phyloP scores from a whole-genome alignment of 1,140 invertebrate genomes.

The Stenopsyche tienmushanensis region DNA sequence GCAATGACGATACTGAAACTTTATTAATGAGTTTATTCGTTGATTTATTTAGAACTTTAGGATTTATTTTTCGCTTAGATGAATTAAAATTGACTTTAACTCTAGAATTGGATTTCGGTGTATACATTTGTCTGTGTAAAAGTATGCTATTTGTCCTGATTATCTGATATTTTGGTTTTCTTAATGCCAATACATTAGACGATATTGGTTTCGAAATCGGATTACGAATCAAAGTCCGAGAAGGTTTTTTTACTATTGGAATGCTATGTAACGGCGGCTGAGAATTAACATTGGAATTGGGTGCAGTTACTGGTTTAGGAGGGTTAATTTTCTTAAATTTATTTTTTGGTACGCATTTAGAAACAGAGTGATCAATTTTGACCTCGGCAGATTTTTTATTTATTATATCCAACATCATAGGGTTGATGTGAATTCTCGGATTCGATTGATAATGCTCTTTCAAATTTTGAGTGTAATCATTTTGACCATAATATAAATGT shows the following conservation, averaged over 20 bases:
- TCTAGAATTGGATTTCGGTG: background rate
- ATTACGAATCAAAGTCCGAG: constrained; percentile 29
- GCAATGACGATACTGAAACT: background rate
- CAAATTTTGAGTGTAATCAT: background rate
- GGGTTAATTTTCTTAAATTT: constrained; percentile 5
- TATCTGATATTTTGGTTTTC: too few relatives aligned
- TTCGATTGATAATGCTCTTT: background rate
- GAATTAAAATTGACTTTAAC: background rate
- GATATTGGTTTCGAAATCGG: too few relatives aligned
- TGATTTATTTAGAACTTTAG: constrained; percentile 1
- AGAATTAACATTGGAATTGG: background rate
- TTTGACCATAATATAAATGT: background rate
- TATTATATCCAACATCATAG: constrained; percentile 19
- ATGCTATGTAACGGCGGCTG: background rate
- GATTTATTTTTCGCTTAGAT: constrained; percentile 17
- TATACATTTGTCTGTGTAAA: background rate
- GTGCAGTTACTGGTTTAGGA: background rate
- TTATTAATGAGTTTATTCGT: background rate
- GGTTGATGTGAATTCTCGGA: constrained; percentile 37
- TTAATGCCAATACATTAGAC: too few relatives aligned
- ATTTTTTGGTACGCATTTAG: background rate
- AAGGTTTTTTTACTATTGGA: constrained; percentile 23
- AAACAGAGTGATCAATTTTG: background rate
- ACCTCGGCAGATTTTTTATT: background rate
- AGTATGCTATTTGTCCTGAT: background rate